A percentile compares a stretch with the other conserved stretches of the same genome.
Conservation (phyloP, 2,113 vertebrate species). For the Syngnathus scovelli region DNA sequence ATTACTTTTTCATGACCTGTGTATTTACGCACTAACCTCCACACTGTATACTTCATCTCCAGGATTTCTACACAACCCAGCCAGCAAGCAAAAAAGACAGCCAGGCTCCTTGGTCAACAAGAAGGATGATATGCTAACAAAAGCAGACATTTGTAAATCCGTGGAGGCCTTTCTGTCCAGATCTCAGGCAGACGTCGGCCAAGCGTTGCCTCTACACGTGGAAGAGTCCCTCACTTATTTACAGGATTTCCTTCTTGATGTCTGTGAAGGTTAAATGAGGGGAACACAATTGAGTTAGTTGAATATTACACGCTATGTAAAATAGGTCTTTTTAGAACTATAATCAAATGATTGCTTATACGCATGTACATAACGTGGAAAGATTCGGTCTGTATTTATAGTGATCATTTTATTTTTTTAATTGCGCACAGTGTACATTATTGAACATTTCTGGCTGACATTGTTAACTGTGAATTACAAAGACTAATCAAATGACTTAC, state of each 20-base stretch:
- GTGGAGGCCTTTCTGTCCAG: constrained; percentile 68
- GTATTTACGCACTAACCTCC: neutral
- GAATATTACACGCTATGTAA: neutral
- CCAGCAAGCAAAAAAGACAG: constrained; percentile 40
- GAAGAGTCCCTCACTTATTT: constrained; percentile 73
- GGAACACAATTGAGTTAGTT: neutral
- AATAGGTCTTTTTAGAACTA: neutral
- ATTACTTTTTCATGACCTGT: neutral
- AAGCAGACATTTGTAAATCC: constrained; percentile 64
- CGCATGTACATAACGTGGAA: neutral
- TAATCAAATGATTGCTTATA: neutral
- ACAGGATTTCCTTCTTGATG: constrained; percentile 62
- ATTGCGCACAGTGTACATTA: too few species aligned
- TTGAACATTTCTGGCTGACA: too few species aligned
- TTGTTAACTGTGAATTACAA: too few species aligned
- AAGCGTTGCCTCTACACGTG: constrained; percentile 71
- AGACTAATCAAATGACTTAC: too few species aligned
- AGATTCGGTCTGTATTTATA: neutral
- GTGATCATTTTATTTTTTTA: too few species aligned
- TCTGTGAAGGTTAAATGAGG: constrained; percentile 49
- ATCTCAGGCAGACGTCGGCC: constrained; percentile 64
- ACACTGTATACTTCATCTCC: constrained; percentile 1
- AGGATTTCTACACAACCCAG: constrained; percentile 56
- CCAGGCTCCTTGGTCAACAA: constrained; percentile 62
- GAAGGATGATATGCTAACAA: constrained; percentile 65